phyloP scores from a whole-genome alignment of 2,113 vertebrate species.

The Entelurus aequoreus region DNA sequence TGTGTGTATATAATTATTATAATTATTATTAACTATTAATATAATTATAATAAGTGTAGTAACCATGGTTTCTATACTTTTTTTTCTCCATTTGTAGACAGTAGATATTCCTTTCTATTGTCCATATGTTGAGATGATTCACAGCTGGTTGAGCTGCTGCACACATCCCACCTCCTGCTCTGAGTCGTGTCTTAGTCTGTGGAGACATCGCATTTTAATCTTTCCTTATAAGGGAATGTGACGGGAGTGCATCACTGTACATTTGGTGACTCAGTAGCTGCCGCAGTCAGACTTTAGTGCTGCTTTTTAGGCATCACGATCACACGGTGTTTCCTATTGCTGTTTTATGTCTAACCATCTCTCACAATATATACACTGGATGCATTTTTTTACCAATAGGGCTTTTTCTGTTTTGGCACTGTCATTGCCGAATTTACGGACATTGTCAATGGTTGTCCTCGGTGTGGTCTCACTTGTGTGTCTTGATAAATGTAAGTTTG shows the following conservation, averaged over 20 bases:
- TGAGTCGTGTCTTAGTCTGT: constrained; percentile 14
- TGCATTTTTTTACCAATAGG: constrained; percentile 15
- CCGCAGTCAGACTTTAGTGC: constrained; percentile 24
- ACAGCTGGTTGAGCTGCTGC: constrained; percentile 19
- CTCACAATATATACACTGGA: constrained; percentile 13
- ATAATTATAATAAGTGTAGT: too few species aligned
- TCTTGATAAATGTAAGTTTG: constrained; percentile 23
- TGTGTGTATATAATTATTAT: too few species aligned
- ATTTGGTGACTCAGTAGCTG: constrained; percentile 28
- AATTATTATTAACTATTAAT: too few species aligned
- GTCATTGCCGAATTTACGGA: neutral
- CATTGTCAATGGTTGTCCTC: neutral
- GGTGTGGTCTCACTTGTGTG: constrained; percentile 1
- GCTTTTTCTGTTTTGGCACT: neutral
- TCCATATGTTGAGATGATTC: constrained; percentile 36
- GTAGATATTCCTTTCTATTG: constrained; percentile 16
- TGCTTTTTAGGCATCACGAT: constrained; percentile 23
- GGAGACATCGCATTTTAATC: constrained; percentile 26
- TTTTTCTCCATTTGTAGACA: constrained; percentile 16
- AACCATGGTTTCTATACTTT: constrained; percentile 20
- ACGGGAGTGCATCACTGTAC: constrained; percentile 21
- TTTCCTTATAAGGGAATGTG: constrained; percentile 19
- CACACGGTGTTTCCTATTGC: constrained; percentile 3
- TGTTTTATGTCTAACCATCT: constrained; percentile 4
- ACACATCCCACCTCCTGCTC: neutral